Evolutionary conservation across 92 coral and sea anemone genomes (phyloP), one percentile per base, ranked within the genome.

Genomic region (Bergia sp.): DNA sequence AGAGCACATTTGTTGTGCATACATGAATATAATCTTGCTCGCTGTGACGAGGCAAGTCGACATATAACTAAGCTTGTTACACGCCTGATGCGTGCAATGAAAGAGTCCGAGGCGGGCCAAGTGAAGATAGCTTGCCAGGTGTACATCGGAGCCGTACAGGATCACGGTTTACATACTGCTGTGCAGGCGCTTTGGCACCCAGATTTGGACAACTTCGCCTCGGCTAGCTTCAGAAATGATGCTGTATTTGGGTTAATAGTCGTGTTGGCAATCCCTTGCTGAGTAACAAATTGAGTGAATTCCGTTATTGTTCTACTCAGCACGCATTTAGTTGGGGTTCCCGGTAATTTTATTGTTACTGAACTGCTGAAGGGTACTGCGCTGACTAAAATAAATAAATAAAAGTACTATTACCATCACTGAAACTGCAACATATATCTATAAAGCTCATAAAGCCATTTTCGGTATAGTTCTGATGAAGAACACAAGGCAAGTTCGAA

Each of bases 141-240:
- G 10, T 83, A 40, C 38, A 42, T 83, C n/a, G 87, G 87, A 7
- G 87, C 87, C 7, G 87, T 83, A 5, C 64, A 83, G 11, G 87
- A 69, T 2, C 57, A 83, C 7, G 87, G 87, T 3, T 69, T 83
- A 7, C 73, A 66, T 40, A 66, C 66, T 8, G 65, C 87, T 2
- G 87, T 71, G 2, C 87, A 83, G 64, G 64, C 87, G 7, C 87
- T 83, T 3, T 83, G 87, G 87, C n/a, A 83, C 73, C 58, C 53
- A 44, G 77, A 37, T 2, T 83, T 10, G 77, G 87, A 83, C 77
- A 83, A 83, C 12, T 83, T 83, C 49, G 87, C 87, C 23, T 83
- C 87, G 65, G 87, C 87, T n/a, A 83, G 77, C 69, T 83, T 83
- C 58, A 83, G 87, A 83, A 83, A 83, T 15, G 87, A 83, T 44